Evolutionary conservation across 2,113 vertebrate genomes (phyloP).

Genomic region (Xenopus borealis): DNA sequence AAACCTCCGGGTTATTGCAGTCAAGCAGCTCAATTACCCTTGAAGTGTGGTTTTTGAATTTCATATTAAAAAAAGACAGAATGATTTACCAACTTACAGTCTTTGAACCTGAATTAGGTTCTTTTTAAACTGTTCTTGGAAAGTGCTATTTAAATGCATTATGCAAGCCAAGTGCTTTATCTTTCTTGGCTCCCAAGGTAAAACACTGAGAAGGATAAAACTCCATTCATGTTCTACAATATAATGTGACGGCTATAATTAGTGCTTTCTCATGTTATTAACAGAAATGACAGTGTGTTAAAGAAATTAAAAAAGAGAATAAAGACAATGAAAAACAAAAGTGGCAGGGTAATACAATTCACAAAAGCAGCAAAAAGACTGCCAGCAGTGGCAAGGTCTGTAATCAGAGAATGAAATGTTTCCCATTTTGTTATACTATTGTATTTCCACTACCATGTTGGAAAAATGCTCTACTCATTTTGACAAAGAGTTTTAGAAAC

Average conservation of each 20-base stretch:
- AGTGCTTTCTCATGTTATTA: background rate
- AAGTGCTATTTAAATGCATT: background rate
- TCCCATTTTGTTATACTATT: background rate
- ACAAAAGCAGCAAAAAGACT: background rate
- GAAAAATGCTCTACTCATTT: background rate
- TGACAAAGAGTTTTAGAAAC: too few relatives aligned
- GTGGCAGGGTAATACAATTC: background rate
- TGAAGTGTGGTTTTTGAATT: too few relatives aligned
- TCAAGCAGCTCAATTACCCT: too few relatives aligned
- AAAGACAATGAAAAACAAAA: background rate
- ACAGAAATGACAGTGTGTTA: background rate
- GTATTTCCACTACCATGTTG: background rate
- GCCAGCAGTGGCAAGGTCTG: background rate
- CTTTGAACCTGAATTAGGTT: too few relatives aligned
- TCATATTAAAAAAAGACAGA: too few relatives aligned
- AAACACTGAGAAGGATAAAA: background rate
- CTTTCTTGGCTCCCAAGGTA: constrained; percentile 9
- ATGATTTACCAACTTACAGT: too few relatives aligned
- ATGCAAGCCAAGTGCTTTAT: background rate
- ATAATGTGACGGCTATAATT: constrained; percentile 7
- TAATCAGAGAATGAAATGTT: background rate
- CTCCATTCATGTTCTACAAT: constrained; percentile 3
- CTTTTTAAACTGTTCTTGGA: background rate
- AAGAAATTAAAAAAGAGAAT: background rate
- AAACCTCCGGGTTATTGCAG: too few relatives aligned